These are phyloP conservation scores for Cephalopholis sonnerati DNA, from an alignment of 2,113 vertebrate genomes.

Conservation along the genomic window DNA sequence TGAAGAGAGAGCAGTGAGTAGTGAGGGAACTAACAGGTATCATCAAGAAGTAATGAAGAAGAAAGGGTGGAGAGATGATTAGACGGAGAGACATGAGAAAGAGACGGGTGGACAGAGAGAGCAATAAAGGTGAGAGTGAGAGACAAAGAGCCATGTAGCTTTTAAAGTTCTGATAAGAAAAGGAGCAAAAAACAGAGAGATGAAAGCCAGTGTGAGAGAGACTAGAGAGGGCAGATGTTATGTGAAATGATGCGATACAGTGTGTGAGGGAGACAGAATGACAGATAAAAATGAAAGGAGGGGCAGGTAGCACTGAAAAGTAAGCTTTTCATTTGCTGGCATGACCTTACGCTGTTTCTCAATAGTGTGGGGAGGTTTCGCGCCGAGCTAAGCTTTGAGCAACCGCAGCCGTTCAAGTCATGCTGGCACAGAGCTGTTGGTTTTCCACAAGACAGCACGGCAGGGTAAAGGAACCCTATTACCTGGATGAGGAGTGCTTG, in stretches of 20 bases:
- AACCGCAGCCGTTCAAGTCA: slow-evolving; percentile 21
- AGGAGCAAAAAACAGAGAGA: not conserved
- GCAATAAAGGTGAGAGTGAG: slow-evolving; percentile 23
- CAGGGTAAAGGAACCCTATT: not conserved
- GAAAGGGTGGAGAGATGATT: slow-evolving; percentile 44
- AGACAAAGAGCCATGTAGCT: slow-evolving; percentile 33
- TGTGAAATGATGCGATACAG: slow-evolving; percentile 9
- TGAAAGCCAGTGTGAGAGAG: slow-evolving; percentile 23
- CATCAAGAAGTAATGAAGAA: slow-evolving; percentile 61
- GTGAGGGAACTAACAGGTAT: slow-evolving; percentile 27
- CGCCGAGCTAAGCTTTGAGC: not conserved
- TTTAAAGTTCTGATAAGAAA: slow-evolving; percentile 36
- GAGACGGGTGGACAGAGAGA: slow-evolving; percentile 32
- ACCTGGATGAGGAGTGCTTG: not conserved
- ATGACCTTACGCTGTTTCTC: not conserved
- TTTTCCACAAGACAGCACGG: not conserved
- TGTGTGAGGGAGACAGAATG: slow-evolving; percentile 2
- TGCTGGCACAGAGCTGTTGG: not conserved
- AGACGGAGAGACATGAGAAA: slow-evolving; percentile 31
- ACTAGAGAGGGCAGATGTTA: slow-evolving; percentile 24
- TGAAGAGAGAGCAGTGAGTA: slow-evolving; percentile 8
- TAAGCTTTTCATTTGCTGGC: not conserved
- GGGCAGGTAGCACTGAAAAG: not conserved
- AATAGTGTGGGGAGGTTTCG: not conserved
- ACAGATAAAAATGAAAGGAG: not conserved